Base-by-base conservation (phyloP, 2,888 invertebrate genomes). In the Prenolepis imparis region DNA sequence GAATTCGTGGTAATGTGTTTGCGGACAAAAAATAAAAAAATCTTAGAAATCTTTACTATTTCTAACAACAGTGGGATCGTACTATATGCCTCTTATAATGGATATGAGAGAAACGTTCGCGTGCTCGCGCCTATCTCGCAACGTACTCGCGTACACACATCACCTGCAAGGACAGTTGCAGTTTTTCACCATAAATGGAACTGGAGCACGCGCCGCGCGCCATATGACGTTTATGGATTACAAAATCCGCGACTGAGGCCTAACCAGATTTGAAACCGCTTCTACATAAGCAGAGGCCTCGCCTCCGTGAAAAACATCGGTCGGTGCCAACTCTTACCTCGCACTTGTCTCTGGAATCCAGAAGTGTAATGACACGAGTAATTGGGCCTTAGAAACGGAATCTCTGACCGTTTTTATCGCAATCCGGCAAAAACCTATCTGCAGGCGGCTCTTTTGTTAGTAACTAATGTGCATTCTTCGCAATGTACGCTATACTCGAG, bases 131-230 rank as follows among this genome's bases (percentile, higher is more conserved):
- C 48, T 57, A 77, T 88, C 85, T 85, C 77, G 88, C 88, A 88
- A 88, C 66, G 68, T 18, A 59, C 24, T 41, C 68, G 84, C 80
- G 75, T 70, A 88, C 82, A 88, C 82, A 74, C 86, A 90, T 89
- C 89, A 82, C 84, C 90, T 88, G 89, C 92, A 91, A 91, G 92
- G 91, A 91, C 90, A 90, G 84, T 88, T 86, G 89, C 87, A 90
- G 90, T 92, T 93, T 91, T 91, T 90, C 87, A 87, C 93, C 93
- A 91, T 93, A 93, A 91, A 93, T 91, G 93, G 93, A 93, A 92
- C 92, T 92, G 90, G 93, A 93, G 92, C 93, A 92, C 92, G 90
- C 91, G 91, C 90, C 48, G 48, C 48, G 90, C 90, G 91, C 90
- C 90, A 88, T 87, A 90, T 91, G 87, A 91, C 90, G 88, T 90